Evolutionary conservation across 1,140 invertebrate species (phyloP), one percentile per base, ranked within the genome.

Genomic region (Belonocnema kinseyi): DNA sequence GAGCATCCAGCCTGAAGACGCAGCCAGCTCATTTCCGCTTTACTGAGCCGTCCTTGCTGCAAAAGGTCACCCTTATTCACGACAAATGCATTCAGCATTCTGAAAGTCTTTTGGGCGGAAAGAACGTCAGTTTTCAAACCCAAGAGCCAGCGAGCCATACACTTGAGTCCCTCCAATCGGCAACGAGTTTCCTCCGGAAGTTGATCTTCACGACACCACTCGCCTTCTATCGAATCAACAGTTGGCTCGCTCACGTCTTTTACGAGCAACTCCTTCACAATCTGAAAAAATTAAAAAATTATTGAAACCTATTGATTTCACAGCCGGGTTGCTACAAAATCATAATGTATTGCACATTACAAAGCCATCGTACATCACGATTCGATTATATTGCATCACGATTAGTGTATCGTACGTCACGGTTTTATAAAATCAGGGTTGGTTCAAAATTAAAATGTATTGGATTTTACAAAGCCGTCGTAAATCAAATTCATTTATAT

Each of bases 131-230:
- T 94, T 91, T 98, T 98, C 8, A 99, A 90, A 0, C 98, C 98
- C 50, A 99, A 90, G 14, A 99, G 91, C 98, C 98, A 99, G 46
- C 98, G 93, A 2, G 97, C 97, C 95, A 99, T 98, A 77, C 98
- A 95, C 89, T 99, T 99, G 80, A 99, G 93, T 0, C 97, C 98
- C 91, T 99, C 97, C 76, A 98, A 93, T 92, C 98, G 98, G 89
- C 97, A 98, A 74, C 96, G 94, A 0, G 97, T 98, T 89, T 98
- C 97, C 85, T 97, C 95, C 1, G 97, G 97, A 14, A 99, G 91
- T 77, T 97, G 94, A 50, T 98, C 96, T 88, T 98, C 96, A 2
- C 93, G 89, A 91, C 97, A 98, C 98, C 98, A 99, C 33, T 95
- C 94, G 11, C 93, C 94, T 19, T 94, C 94, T 2, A 92, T 90